Evolutionary conservation across 2,797 vertebrate genomes (phyloP), one percentile per base, ranked within the genome.

Genomic region (Cryptoprocta ferox): DNA sequence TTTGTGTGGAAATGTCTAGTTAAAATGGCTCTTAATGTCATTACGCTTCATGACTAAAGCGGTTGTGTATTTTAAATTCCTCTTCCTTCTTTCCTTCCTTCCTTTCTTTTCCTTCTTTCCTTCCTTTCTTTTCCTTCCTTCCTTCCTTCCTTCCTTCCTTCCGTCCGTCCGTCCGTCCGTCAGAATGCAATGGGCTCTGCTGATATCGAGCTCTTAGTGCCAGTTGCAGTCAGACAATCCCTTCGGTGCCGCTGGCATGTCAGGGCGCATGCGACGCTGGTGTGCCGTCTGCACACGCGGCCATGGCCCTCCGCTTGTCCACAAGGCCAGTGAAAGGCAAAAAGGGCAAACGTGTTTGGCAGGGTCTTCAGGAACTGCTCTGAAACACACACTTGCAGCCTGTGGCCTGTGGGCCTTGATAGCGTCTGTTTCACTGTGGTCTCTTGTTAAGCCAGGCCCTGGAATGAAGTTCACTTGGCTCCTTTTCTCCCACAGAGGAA

Each of bases 241-340:
- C 35, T 24, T 24, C 3, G 0, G 18, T 19, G 53, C 39, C 14
- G 7, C 14, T 15, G 53, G 68, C 39, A 26, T 48, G 53, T 42
- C n/a, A 2, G 89, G n/a, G 35, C 1, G 13, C 0, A 0, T 4
- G 5, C 5, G 71, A 7, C 4, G 3, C 45, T 3, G 37, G 45
- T 1, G 45, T 16, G 50, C 15, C 5, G 0, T 24, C 59, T 3
- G 4, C 13, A 2, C n/a, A 0, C 3, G 2, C 2, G 5, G 70
- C 0, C 9, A 4, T 0, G 24, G 50, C 56, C 19, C 35, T 6
- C 4, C 19, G 48, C 37, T 39, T 59, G 59, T 66, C 53, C 21
- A 1, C 56, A 13, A 42, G 73, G 75, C 16, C 35, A 39, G 21
- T 11, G 0, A 32, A 53, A 42, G 59, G 59, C 63, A 2, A 12